A percentile compares a stretch with the other conserved stretches of the same genome.
phyloP scores from a whole-genome alignment of 1,140 invertebrate genomes.

The Drosophila leontia region DNA sequence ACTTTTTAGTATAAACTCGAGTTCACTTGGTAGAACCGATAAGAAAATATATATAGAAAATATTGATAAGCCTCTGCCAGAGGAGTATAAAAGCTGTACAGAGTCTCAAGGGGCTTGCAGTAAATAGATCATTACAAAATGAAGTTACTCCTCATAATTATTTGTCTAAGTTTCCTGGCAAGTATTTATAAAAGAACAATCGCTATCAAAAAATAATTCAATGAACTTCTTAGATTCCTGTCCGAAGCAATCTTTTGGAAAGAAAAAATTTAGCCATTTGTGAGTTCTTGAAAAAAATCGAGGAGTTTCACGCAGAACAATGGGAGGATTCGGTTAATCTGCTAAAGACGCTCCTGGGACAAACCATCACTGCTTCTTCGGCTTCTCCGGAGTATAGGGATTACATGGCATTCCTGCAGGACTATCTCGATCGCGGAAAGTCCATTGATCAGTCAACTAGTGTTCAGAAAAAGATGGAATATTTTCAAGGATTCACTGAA shows the following conservation, averaged over 20 bases:
- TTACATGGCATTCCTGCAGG: background rate
- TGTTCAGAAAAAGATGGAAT: slow-evolving; percentile 2
- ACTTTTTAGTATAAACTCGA: slow-evolving; percentile 1
- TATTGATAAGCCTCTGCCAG: too few species aligned
- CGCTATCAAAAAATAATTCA: background rate
- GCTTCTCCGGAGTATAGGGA: background rate
- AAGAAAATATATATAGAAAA: background rate
- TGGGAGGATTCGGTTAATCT: slow-evolving; percentile 12
- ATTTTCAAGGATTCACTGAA: background rate
- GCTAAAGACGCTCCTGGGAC: background rate
- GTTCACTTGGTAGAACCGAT: background rate
- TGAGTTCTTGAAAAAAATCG: slow-evolving; percentile 10
- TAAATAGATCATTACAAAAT: background rate
- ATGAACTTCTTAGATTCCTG: background rate
- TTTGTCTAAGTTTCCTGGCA: background rate
- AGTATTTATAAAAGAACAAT: background rate
- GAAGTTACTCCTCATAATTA: background rate
- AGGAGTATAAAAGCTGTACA: slow-evolving; percentile 6
- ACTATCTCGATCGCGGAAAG: slow-evolving; percentile 11
- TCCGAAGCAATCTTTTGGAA: background rate
- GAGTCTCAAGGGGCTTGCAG: background rate
- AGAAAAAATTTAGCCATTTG: background rate
- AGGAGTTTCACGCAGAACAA: background rate
- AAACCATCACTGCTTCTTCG: background rate
- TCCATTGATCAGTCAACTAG: background rate